Conservation (phyloP, 2,797 vertebrate species). For the Halcyon smyrnensis region DNA sequence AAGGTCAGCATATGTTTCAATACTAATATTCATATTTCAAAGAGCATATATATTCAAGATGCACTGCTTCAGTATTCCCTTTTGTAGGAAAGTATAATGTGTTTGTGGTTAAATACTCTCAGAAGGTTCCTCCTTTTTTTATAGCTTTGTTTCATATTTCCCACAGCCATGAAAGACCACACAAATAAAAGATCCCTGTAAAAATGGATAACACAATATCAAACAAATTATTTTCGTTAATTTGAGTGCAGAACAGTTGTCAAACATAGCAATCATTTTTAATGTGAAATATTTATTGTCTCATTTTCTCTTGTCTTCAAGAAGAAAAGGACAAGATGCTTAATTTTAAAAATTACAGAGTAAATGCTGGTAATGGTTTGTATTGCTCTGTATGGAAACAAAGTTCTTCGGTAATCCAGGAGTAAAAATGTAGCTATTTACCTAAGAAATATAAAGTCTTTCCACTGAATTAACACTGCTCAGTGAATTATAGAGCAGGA, state of each 20-base stretch:
- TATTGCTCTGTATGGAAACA: not conserved
- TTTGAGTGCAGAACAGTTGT: slow-evolving; percentile 32
- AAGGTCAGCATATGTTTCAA: not conserved
- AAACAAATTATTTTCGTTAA: slow-evolving; percentile 53
- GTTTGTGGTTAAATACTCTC: slow-evolving; percentile 42
- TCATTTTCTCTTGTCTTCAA: slow-evolving; percentile 43
- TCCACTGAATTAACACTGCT: not conserved
- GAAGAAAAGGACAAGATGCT: slow-evolving; percentile 18
- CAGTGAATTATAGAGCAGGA: not conserved
- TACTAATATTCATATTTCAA: not conserved
- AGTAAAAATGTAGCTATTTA: slow-evolving; percentile 7
- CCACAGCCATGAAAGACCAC: slow-evolving; percentile 41
- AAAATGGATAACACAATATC: slow-evolving; percentile 41
- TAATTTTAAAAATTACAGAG: slow-evolving; percentile 45
- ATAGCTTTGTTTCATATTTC: slow-evolving; percentile 34
- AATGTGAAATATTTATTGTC: slow-evolving; percentile 7
- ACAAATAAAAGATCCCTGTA: slow-evolving; percentile 50
- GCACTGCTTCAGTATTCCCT: not conserved
- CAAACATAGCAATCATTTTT: slow-evolving; percentile 44
- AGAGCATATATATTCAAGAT: not conserved
- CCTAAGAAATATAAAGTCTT: not conserved
- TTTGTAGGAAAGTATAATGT: slow-evolving; percentile 13
- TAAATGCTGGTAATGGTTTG: slow-evolving; percentile 35
- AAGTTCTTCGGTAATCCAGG: not conserved
- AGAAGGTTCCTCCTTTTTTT: slow-evolving; percentile 23